Conservation (phyloP, 2,797 vertebrate genomes). For the Chloroceryle inda region DNA sequence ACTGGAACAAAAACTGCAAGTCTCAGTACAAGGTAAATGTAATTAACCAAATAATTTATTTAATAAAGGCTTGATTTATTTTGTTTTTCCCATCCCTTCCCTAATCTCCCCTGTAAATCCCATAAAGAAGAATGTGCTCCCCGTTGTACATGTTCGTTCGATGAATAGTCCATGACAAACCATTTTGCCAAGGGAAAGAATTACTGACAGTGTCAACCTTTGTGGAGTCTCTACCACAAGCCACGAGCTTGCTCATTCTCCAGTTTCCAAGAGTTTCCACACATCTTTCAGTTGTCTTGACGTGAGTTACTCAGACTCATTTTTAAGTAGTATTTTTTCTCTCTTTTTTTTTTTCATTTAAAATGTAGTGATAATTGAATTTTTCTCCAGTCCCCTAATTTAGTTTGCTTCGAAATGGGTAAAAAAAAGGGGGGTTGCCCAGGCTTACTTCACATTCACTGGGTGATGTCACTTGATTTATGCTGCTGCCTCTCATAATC, state of each 20-base stretch:
- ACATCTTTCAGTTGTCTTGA: not conserved
- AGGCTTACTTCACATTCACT: not conserved
- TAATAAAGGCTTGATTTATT: not conserved
- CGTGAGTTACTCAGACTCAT: not conserved
- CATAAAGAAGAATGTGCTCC: not conserved
- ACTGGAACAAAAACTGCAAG: slow-evolving; percentile 85
- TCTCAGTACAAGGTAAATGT: slow-evolving; percentile 90
- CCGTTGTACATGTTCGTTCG: not conserved
- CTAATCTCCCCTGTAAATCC: not conserved
- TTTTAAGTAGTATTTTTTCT: not conserved
- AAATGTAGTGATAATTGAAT: not conserved
- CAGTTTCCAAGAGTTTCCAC: not conserved
- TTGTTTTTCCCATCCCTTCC: not conserved
- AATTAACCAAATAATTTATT: not conserved
- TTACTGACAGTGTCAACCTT: not conserved
- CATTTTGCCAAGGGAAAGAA: not conserved
- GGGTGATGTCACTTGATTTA: not conserved
- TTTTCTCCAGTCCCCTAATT: not conserved
- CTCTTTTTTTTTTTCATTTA: not conserved
- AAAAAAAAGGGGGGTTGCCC: not conserved
- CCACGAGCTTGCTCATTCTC: not conserved
- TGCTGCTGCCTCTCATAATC: not conserved
- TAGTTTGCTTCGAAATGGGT: not conserved
- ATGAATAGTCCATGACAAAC: not conserved
- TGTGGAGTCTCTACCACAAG: not conserved